Evolutionary conservation across 2,113 vertebrate species (phyloP).

Genomic region (Vulpes ferrilata): DNA sequence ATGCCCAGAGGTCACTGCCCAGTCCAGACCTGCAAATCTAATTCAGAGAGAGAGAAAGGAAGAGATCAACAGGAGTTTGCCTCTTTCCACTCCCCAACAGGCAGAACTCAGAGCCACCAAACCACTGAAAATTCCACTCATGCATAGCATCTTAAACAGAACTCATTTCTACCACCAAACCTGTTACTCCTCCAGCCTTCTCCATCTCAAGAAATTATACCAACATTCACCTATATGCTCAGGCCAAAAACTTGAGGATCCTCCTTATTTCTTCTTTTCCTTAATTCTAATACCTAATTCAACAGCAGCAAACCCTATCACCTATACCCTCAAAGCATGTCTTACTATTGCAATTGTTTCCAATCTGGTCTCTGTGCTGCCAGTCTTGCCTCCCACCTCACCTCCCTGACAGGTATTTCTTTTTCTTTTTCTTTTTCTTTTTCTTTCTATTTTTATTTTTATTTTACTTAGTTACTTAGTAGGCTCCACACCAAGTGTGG

Average conservation of each 20-base stretch:
- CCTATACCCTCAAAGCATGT: neutral
- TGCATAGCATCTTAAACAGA: slow-evolving; percentile 2
- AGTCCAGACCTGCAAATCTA: slow-evolving; percentile 74
- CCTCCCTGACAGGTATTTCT: neutral
- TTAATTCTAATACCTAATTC: slow-evolving; percentile 7
- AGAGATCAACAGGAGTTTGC: slow-evolving; percentile 51
- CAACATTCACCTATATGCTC: slow-evolving; percentile 35
- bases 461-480: neutral
- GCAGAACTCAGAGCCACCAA: slow-evolving; percentile 38
- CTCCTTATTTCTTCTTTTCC: slow-evolving; percentile 31
- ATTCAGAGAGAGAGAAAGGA: slow-evolving; percentile 66
- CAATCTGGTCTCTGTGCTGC: neutral
- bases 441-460: no score
- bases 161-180: slow-evolving; percentile 48
- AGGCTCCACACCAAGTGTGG: neutral
- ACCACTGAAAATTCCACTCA: neutral
- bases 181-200: slow-evolving; percentile 7
- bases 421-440: no score
- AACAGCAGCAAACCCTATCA: slow-evolving; percentile 48
- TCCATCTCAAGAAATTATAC: slow-evolving; percentile 29
- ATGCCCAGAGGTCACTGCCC: slow-evolving; percentile 46
- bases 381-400: neutral
- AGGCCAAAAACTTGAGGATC: neutral
- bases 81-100: neutral
- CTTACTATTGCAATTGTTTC: slow-evolving; percentile 8